Conservation (phyloP, 2,888 invertebrate genomes). For the Rutpela maculata region DNA sequence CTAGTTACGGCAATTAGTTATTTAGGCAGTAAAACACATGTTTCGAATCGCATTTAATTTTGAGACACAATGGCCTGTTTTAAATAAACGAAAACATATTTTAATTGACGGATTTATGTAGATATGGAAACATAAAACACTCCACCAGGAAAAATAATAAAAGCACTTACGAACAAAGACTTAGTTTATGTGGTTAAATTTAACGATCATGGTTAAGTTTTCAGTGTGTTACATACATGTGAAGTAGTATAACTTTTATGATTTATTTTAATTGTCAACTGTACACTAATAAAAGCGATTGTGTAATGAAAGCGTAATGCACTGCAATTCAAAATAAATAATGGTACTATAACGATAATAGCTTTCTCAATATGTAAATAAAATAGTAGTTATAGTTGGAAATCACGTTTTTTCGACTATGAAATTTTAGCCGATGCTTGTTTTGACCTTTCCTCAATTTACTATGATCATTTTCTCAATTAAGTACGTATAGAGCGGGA, state of each 20-base stretch:
- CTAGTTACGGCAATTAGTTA: conserved; percentile 20
- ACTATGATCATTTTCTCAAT: no score
- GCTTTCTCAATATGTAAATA: no score
- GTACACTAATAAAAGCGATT: background rate
- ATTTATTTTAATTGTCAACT: background rate
- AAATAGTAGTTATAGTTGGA: no score
- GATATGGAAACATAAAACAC: conserved; percentile 9
- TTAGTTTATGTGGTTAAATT: background rate
- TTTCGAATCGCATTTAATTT: background rate
- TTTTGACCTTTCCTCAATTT: no score
- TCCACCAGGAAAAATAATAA: background rate
- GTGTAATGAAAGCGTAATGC: no score
- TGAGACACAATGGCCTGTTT: conserved; percentile 25
- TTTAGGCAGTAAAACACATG: conserved; percentile 20
- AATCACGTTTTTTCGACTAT: no score
- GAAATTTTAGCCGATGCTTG: no score
- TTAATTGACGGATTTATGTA: conserved; percentile 7
- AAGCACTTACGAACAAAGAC: background rate
- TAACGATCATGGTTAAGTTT: background rate
- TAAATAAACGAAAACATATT: conserved; percentile 25
- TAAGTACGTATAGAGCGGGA: no score
- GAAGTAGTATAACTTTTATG: background rate
- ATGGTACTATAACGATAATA: no score
- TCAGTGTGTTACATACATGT: background rate
- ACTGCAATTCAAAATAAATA: no score